These are phyloP conservation scores for Loxodonta africana DNA, from an alignment of 2,113 vertebrate genomes.

Conservation along the genomic window DNA sequence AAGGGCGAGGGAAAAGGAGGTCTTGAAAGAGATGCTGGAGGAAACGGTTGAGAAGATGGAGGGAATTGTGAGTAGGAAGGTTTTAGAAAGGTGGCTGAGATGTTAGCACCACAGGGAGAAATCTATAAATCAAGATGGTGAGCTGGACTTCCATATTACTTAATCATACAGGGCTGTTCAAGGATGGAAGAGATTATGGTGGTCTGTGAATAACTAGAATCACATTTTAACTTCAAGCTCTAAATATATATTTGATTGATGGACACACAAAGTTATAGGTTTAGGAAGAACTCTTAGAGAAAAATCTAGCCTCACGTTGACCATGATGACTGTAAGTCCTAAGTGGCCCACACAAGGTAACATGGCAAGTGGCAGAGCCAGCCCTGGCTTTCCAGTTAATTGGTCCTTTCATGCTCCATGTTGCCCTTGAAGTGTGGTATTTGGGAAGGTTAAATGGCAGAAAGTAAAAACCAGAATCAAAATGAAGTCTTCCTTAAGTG, in stretches of 20 bases:
- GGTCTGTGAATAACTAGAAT: rapidly evolving
- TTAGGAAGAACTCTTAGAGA: background rate
- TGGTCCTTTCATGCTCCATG: rapidly evolving
- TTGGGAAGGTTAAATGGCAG: background rate
- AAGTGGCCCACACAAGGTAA: rapidly evolving
- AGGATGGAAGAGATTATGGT: background rate
- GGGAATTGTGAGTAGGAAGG: rapidly evolving
- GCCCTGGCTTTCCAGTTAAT: background rate
- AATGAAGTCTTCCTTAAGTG: background rate
- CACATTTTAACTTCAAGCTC: background rate
- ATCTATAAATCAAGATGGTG: background rate
- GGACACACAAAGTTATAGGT: background rate
- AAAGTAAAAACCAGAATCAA: no score
- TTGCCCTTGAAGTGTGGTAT: background rate
- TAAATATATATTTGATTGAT: no score
- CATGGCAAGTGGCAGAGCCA: rapidly evolving
- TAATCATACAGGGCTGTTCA: rapidly evolving
- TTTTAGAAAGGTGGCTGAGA: background rate
- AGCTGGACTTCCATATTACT: no score
- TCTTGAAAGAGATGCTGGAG: background rate
- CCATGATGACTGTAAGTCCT: rapidly evolving
- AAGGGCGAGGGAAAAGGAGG: background rate
- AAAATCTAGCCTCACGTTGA: background rate
- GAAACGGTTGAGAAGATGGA: background rate
- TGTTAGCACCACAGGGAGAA: background rate